Percentiles rank a stretch among this genome's conserved stretches.
phyloP scores from a whole-genome alignment of 2,888 invertebrate genomes.

The Dasypolia templi region DNA sequence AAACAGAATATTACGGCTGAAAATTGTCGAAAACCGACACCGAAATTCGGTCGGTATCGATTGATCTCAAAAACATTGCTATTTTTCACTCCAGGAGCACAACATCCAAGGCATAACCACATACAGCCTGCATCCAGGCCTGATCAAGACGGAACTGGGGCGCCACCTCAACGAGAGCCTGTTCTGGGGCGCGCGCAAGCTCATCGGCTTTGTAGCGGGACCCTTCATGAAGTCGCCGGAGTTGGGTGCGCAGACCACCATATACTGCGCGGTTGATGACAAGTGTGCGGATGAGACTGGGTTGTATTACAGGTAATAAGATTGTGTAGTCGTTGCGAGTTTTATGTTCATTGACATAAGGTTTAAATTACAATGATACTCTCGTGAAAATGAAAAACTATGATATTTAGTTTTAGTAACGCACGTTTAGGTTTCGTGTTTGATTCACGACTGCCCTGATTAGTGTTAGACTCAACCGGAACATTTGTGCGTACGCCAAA shows the following conservation, averaged over 20 bases:
- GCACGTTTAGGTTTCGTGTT: not conserved
- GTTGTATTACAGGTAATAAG: constrained; percentile 88
- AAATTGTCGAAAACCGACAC: not conserved
- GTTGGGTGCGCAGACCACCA: constrained; percentile 94
- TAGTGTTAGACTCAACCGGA: not conserved
- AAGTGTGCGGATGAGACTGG: constrained; percentile 91
- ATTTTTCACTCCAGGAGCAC: constrained; percentile 73
- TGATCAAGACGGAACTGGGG: constrained; percentile 94
- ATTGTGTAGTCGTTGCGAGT: not conserved
- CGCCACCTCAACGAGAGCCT: constrained; percentile 91
- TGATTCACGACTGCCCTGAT: not conserved
- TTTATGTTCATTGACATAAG: not conserved
- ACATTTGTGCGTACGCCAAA: not conserved
- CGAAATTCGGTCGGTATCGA: not conserved
- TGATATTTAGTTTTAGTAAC: not conserved
- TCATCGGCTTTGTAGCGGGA: constrained; percentile 77
- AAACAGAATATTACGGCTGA: not conserved
- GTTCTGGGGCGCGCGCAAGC: constrained; percentile 85
- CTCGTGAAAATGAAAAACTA: not conserved
- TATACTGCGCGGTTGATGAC: constrained; percentile 93
- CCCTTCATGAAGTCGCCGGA: constrained; percentile 91
- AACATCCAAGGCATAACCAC: constrained; percentile 91
- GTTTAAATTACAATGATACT: not conserved
- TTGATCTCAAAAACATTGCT: not conserved
- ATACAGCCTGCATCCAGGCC: constrained; percentile 94